Conservation (phyloP, 2,797 vertebrate genomes). For the Bradypodion pumilum region DNA sequence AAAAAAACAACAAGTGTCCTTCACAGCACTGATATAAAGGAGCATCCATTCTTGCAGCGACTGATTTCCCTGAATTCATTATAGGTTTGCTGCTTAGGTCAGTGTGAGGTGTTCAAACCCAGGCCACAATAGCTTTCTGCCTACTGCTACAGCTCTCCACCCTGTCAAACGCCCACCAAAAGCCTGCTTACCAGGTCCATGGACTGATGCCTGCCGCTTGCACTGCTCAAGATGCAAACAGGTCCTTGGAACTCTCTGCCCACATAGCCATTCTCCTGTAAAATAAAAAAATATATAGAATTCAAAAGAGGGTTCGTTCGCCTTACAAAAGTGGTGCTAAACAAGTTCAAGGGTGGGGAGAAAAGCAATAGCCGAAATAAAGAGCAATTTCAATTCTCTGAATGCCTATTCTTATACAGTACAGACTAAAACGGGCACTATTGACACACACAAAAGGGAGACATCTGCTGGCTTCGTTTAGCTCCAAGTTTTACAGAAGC, state of each 20-base stretch:
- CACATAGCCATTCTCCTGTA: constrained; percentile 26
- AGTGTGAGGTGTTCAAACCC: no score
- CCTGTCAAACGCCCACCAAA: not conserved
- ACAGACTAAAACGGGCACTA: not conserved
- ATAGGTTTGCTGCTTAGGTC: not conserved
- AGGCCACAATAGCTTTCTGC: not conserved
- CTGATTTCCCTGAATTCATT: not conserved
- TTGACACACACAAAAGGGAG: not conserved
- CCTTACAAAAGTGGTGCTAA: not conserved
- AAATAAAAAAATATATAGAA: not conserved
- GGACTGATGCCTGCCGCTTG: not conserved
- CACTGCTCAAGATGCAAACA: constrained; percentile 5
- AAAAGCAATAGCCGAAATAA: not conserved
- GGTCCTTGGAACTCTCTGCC: constrained; percentile 7
- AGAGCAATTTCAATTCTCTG: not conserved
- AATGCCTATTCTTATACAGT: not conserved
- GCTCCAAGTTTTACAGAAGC: not conserved
- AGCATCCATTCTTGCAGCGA: not conserved
- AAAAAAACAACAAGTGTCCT: no score
- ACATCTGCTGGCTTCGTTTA: no score
- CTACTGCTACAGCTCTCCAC: not conserved
- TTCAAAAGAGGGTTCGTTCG: not conserved
- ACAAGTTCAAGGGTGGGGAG: not conserved
- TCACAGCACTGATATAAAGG: not conserved
- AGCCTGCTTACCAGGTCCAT: constrained; percentile 23